Evolutionary conservation across 2,888 invertebrate genomes (phyloP), one percentile per base, ranked within the genome.

Genomic region (Octonoba sinensis): DNA sequence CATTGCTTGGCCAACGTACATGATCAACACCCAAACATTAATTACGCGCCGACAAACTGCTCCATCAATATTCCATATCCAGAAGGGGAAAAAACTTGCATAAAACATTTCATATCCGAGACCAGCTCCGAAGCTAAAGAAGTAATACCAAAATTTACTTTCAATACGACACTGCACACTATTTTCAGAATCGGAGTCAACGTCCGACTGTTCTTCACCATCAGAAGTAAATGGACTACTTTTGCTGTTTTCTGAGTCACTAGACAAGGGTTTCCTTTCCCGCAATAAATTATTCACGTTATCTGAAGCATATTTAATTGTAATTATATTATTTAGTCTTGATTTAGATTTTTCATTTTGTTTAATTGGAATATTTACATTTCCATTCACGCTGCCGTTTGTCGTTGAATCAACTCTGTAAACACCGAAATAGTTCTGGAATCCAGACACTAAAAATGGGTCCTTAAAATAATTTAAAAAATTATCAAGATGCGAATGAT

Each of bases 51-150:
- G 90, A 16, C 95, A 94, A 2, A 96, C 94, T 44, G 93, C 93
- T 22, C 84, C 83, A 89, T 96, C 96, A 78, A 96, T 91, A 89
- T 96, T 97, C 96, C 96, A 97, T 87, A 96, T 94, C 93, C 95
- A 95, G 88, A 95, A 95, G 0, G 96, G 95, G 87, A 96, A 96
- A 87, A 96, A 96, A n/a, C 92, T 91, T 1, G 94, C 93, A 89
- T 96, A 97, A 89, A 97, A 97, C 84, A 93, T 91, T 90, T 96
- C 96, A 89, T 96, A 96, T 0, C 96, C 96, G 44, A 97, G 89
- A 83, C 93, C 93, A 0, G 96, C 95, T 20, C 96, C 96, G 87
- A 96, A 91, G 22, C 92, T 89, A 88, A 96, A 96, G 83, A 96
- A 87, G 88, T 93, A 94, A 89, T 95, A 95, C 93, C 96, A 94